phyloP scores from a whole-genome alignment of 2,113 vertebrate genomes.

The Hippocampus barbouri region DNA sequence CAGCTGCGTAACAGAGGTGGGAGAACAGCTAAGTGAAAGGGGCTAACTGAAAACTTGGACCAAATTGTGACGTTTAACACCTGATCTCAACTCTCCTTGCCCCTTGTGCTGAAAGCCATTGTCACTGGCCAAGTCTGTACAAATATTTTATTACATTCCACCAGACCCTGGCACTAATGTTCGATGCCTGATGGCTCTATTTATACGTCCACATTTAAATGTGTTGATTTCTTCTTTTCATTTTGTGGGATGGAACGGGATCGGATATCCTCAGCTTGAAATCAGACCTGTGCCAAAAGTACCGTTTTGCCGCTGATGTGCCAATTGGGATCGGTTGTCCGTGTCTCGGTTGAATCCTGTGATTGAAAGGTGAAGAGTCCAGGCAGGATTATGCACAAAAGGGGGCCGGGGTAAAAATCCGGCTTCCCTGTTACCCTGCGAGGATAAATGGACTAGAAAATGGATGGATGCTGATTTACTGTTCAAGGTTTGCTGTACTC shows the following conservation, averaged over 20 bases:
- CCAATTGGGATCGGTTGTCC: not conserved
- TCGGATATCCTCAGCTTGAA: not conserved
- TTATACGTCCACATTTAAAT: not conserved
- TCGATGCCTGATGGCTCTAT: not conserved
- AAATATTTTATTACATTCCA: not conserved
- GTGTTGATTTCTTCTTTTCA: not conserved
- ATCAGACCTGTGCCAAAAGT: not conserved
- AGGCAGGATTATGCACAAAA: not conserved
- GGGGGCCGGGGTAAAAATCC: not conserved
- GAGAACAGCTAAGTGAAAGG: not conserved
- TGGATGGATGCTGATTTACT: not conserved
- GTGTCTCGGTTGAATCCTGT: not conserved
- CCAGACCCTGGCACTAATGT: not conserved
- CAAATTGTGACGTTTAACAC: not conserved
- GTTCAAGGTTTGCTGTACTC: slow-evolving; percentile 5
- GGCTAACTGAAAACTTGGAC: too few species aligned
- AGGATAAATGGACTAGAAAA: not conserved
- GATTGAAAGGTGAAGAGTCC: not conserved
- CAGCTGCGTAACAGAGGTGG: not conserved
- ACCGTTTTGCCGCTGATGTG: not conserved
- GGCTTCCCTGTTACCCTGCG: not conserved
- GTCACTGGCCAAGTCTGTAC: not conserved
- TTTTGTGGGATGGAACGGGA: not conserved
- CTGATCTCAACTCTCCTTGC: not conserved
- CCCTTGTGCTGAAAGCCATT: not conserved